Evolutionary conservation across 2,113 vertebrate species (phyloP).

Genomic region (Sylvilagus bachmani): DNA sequence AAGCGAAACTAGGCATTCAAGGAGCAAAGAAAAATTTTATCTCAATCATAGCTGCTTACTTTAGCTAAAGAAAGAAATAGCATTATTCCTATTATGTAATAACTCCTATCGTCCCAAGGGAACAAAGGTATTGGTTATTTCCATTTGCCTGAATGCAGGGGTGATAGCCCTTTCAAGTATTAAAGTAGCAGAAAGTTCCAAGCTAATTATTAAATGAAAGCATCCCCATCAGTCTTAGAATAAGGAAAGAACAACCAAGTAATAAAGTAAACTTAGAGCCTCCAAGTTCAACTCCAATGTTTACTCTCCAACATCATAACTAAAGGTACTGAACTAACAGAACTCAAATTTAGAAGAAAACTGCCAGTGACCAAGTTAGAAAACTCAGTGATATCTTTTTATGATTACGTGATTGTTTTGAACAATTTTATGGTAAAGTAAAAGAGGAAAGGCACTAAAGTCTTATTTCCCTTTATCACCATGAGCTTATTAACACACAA

Average conservation of each 20-base stretch:
- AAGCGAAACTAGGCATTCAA: neutral
- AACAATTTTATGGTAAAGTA: neutral
- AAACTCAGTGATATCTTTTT: conserved; percentile 17
- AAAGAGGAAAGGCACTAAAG: neutral
- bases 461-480: neutral
- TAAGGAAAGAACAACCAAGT: neutral
- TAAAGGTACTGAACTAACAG: neutral
- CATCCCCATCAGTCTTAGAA: neutral
- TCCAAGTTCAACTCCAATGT: neutral
- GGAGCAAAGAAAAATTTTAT: conserved; percentile 21
- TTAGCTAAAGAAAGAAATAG: neutral
- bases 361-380: neutral
- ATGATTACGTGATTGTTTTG: neutral
- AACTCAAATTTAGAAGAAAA: neutral
- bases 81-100: neutral
- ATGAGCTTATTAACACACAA: neutral
- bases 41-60: neutral
- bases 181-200: conserved; percentile 22
- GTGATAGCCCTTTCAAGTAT: neutral
- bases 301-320: neutral
- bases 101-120: neutral
- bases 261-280: conserved; percentile 20
- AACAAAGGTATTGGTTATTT: neutral
- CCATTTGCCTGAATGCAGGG: neutral
- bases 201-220: conserved; percentile 58